These are phyloP conservation scores for Dasyprocta punctata DNA, from an alignment of 2,113 vertebrate genomes.

Conservation along the genomic window DNA sequence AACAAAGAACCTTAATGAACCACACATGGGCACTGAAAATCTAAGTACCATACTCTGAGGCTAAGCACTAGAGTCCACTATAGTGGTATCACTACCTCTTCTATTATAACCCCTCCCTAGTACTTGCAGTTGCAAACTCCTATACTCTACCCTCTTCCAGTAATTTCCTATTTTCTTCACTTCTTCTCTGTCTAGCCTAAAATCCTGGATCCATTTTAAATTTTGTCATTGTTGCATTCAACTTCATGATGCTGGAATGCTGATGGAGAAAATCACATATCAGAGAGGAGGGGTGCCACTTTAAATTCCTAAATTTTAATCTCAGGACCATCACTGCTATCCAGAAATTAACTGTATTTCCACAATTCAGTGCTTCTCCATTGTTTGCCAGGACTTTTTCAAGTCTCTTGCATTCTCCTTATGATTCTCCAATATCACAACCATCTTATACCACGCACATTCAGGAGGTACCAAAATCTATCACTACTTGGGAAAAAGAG, in stretches of 20 bases:
- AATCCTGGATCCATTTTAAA: neutral
- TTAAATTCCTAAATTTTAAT: neutral
- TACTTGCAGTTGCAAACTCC: neutral
- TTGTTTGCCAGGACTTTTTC: neutral
- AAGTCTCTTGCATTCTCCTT: neutral
- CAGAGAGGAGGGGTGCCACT: neutral
- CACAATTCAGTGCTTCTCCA: neutral
- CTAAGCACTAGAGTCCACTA: neutral
- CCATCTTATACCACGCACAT: neutral
- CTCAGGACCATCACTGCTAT: neutral
- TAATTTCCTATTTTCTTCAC: neutral
- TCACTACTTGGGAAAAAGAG: neutral
- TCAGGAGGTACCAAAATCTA: neutral
- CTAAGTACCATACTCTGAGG: neutral
- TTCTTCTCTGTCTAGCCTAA: neutral
- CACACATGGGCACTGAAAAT: neutral
- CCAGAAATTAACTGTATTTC: neutral
- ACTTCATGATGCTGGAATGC: neutral
- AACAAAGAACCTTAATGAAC: neutral
- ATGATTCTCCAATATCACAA: neutral
- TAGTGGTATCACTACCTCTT: neutral
- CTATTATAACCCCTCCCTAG: neutral
- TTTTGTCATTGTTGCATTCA: neutral
- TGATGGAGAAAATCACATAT: neutral
- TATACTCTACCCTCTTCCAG: neutral